These are phyloP conservation scores for Copsychus sechellarum DNA, from an alignment of 2,113 vertebrate genomes.

Conservation along the genomic window DNA sequence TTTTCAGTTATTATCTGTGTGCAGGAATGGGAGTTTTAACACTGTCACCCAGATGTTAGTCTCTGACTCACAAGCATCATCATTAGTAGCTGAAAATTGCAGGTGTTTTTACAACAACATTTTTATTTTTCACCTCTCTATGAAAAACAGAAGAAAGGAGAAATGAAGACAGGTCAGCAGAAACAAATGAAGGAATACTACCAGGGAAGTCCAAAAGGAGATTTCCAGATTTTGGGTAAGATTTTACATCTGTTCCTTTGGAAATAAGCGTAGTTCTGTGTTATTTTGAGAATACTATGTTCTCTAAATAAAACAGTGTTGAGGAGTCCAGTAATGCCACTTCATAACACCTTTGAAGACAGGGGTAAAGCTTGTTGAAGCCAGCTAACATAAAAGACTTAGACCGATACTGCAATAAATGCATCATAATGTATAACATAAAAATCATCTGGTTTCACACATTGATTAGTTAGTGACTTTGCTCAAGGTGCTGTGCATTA, in stretches of 20 bases:
- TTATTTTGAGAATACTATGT: background rate
- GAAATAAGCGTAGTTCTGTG: background rate
- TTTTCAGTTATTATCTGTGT: background rate
- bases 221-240: constrained; percentile 92
- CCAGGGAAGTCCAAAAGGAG: constrained; percentile 85
- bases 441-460: background rate
- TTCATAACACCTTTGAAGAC: background rate
- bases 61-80: background rate
- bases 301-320: background rate
- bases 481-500: background rate
- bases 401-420: background rate
- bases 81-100: background rate
- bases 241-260: background rate
- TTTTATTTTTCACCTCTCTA: background rate
- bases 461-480: background rate
- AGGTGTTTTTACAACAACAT: background rate
- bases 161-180: constrained; percentile 73
- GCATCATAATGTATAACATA: background rate
- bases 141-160: constrained; percentile 67
- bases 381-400: background rate
- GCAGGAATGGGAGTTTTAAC: background rate
- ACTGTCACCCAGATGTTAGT: background rate
- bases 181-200: constrained; percentile 76
- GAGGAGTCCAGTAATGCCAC: background rate
- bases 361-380: background rate